Conservation (phyloP, 1,140 invertebrate genomes). For the Drosophila equinoxialis region DNA sequence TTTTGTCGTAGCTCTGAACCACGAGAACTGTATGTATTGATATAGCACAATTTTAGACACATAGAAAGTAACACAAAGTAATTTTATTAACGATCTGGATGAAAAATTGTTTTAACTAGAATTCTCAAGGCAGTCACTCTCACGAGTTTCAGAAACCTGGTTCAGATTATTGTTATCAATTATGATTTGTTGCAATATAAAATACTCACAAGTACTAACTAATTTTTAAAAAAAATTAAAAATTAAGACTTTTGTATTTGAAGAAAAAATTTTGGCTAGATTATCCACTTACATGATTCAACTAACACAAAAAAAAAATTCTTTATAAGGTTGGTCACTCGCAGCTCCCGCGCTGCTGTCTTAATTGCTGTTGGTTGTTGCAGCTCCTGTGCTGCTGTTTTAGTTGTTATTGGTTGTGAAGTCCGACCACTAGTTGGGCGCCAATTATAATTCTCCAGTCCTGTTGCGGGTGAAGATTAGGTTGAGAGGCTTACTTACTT, state of each 20-base stretch:
- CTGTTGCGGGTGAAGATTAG: too few species aligned
- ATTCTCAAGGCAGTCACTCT: conserved; percentile 18
- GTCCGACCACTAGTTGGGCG: too few species aligned
- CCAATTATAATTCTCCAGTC: too few species aligned
- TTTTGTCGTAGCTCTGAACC: neutral
- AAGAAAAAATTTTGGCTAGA: too few species aligned
- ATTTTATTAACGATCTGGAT: conserved; percentile 4
- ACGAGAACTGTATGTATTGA: neutral
- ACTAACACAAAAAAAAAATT: neutral
- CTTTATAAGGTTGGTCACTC: neutral
- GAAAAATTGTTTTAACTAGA: conserved; percentile 11
- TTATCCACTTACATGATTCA: too few species aligned
- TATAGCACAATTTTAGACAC: conserved; percentile 2
- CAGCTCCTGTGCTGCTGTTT: conserved; percentile 3
- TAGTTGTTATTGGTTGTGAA: neutral
- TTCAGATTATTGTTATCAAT: neutral
- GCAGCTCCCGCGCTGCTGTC: conserved; percentile 5
- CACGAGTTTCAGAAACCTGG: conserved; percentile 8
- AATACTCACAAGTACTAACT: neutral
- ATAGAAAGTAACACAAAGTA: neutral
- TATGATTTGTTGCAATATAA: conserved; percentile 5
- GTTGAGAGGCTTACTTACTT: too few species aligned
- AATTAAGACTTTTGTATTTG: neutral
- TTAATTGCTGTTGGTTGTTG: neutral
- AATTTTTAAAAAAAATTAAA: neutral